Percentiles rank a stretch among this genome's conserved stretches.
phyloP scores from a whole-genome alignment of 23 tunicate species.

The Trididemnum miniatum region DNA sequence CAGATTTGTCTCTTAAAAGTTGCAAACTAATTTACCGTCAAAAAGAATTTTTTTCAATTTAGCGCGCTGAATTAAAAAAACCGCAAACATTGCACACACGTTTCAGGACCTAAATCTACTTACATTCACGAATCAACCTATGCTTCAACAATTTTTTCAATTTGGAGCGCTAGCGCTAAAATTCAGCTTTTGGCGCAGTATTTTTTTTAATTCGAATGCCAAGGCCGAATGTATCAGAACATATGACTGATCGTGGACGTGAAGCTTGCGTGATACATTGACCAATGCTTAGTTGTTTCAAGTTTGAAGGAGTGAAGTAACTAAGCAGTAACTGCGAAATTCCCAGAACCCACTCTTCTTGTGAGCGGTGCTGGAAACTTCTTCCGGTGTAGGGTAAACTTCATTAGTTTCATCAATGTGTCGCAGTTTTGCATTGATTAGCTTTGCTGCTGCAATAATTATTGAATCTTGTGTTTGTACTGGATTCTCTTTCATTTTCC shows the following conservation, averaged over 20 bases:
- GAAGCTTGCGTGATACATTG: conserved; percentile 3
- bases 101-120: too few species aligned
- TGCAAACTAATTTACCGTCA: too few species aligned
- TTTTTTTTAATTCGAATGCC: background rate
- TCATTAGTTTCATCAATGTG: background rate
- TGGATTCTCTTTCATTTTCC: too few species aligned
- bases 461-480: too few species aligned
- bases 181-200: background rate
- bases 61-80: too few species aligned
- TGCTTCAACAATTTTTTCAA: too few species aligned
- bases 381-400: background rate
- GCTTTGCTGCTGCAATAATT: background rate
- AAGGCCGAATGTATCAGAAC: background rate
- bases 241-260: background rate
- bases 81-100: too few species aligned
- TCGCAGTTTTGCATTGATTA: too few species aligned
- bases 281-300: conserved; percentile 12
- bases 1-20: too few species aligned
- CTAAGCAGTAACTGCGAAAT: background rate
- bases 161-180: too few species aligned
- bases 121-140: too few species aligned
- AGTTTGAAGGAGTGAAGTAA: background rate
- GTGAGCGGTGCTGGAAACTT: background rate
- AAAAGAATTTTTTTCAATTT: too few species aligned
- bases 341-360: background rate